Percentiles rank a stretch among this genome's conserved stretches.
Evolutionary conservation across 2,888 invertebrate species (phyloP).

Genomic region (Geophilus truncorum): DNA sequence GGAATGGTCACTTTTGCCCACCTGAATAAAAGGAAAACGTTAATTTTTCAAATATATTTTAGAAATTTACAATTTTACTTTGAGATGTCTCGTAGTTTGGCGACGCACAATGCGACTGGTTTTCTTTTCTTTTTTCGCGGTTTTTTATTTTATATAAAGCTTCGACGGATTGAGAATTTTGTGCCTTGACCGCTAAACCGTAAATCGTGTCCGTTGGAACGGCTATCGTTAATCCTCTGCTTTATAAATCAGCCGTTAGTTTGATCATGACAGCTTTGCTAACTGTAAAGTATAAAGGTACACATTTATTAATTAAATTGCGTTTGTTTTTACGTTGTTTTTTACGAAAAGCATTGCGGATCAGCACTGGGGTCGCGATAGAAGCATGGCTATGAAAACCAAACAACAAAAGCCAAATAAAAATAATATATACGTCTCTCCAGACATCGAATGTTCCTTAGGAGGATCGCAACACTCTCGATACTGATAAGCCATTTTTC

Average conservation of each 20-base stretch:
- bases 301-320: too few species aligned
- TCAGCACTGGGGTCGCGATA: too few species aligned
- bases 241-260: constrained; percentile 40
- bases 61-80: constrained; percentile 43
- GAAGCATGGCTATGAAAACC: too few species aligned
- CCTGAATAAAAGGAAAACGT: constrained; percentile 44
- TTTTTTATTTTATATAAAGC: constrained; percentile 82
- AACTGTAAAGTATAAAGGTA: background rate
- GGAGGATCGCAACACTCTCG: too few species aligned
- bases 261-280: background rate
- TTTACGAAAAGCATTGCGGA: too few species aligned
- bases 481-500: too few species aligned
- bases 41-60: background rate
- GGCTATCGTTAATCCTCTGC: constrained; percentile 60
- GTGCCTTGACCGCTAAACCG: constrained; percentile 83
- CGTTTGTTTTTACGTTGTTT: too few species aligned
- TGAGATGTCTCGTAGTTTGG: constrained; percentile 62
- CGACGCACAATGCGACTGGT: constrained; percentile 90
- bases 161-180: constrained; percentile 67
- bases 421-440: too few species aligned
- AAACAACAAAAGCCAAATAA: too few species aligned
- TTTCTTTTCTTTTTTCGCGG: constrained; percentile 70
- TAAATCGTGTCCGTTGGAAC: constrained; percentile 98
- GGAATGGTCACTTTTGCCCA: constrained; percentile 74
- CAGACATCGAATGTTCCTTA: too few species aligned